Evolutionary conservation across 2,797 vertebrate genomes (phyloP), one percentile per base, ranked within the genome.

Genomic region (Micrastur ruficollis): DNA sequence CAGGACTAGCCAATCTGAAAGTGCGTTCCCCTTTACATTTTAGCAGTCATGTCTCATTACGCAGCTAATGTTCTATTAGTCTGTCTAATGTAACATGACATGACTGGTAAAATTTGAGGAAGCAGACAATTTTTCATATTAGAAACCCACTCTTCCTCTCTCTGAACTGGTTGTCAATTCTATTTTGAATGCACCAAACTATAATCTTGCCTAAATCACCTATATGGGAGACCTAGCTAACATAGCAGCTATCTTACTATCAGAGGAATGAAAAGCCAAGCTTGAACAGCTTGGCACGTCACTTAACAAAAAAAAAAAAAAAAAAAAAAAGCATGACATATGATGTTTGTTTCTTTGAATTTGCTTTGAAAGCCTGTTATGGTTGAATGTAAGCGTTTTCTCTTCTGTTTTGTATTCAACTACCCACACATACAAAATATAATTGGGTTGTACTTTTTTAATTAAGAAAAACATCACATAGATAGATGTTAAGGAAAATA

Each of bases 11-110:
- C 96, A 95, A 96, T 95, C 86, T 96, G 82, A 96, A 97, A 96
- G 89, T 81, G 68, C 50, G 6, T 75, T 97, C 93, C 97, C 90
- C 92, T 96, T 97, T 96, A 97, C 92, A 95, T 97, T 97, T 97
- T 93, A 96, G 87, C 88, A 95, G 96, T 91, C 96, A 95, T 90
- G 93, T 98, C 95, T 98, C 98, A 98, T 98, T 98, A 97, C 94
- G 92, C 94, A 97, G 86, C 70, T 98, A 98, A 98, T 73, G 63
- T 97, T 98, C 93, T 97, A 90, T 98, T 97, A 94, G 96, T 93
- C 93, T 96, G 84, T 92, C 90, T 98, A 97, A 97, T 97, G 93
- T 93, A 98, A 98, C 71, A 97, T 95, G 94, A 95, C 96, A 91
- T 84, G 75, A 96, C 93, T 97, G 89, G 93, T 94, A 97, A 96